A percentile compares a stretch with the other conserved stretches of the same genome.
phyloP scores from a whole-genome alignment of 2,113 vertebrate genomes.

The Gopherus flavomarginatus region DNA sequence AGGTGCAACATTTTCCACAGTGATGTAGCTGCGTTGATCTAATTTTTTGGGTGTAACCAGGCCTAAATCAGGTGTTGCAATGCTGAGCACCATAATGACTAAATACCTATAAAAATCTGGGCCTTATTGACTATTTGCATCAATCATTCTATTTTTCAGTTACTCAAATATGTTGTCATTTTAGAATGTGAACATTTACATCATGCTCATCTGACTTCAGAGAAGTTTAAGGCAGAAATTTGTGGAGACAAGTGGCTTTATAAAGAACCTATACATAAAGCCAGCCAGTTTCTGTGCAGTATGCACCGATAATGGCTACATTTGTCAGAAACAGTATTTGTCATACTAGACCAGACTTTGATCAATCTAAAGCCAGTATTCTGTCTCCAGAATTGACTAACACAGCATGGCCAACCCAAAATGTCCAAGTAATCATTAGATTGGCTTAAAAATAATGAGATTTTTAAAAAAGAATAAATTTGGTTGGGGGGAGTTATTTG shows the following conservation, averaged over 20 bases:
- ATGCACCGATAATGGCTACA: fast-evolving
- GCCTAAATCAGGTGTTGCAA: not conserved
- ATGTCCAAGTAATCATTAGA: not conserved
- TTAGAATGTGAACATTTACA: fast-evolving
- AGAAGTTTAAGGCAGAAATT: not conserved
- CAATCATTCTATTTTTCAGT: not conserved
- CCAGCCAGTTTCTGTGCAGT: too few relatives aligned
- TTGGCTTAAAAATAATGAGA: not conserved
- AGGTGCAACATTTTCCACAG: not conserved
- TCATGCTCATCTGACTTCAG: not conserved
- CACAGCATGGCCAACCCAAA: not conserved
- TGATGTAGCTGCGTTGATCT: not conserved
- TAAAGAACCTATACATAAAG: fast-evolving
- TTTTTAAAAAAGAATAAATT: not conserved
- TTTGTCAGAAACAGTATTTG: not conserved
- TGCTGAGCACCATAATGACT: not conserved
- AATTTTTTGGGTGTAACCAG: not conserved
- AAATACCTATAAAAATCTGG: not conserved
- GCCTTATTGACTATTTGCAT: not conserved
- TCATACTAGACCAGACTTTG: not conserved
- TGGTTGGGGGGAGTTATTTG: not conserved
- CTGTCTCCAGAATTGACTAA: not conserved
- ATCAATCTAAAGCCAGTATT: not conserved
- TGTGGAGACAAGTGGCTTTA: not conserved
- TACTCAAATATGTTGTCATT: not conserved